Evolutionary conservation across 2,888 invertebrate species (phyloP).

Genomic region (Myathropa florea): DNA sequence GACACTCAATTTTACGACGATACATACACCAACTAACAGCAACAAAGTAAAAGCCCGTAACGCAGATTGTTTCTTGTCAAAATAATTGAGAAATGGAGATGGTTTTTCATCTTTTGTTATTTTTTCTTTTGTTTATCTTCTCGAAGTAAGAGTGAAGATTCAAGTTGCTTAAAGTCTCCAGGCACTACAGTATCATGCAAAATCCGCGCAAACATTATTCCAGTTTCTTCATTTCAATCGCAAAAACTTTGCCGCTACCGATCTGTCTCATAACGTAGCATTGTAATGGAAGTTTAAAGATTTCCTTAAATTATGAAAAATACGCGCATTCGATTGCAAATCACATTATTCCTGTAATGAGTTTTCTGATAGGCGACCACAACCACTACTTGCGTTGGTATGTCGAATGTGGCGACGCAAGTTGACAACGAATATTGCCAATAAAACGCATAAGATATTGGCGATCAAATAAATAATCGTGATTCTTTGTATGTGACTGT

Average conservation of each 20-base stretch:
- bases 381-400: too few species aligned
- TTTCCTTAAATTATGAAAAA: conserved; percentile 15
- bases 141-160: too few species aligned
- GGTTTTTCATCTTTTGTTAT: not conserved
- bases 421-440: conserved; percentile 37
- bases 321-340: conserved; percentile 33
- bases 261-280: not conserved
- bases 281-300: not conserved
- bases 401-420: conserved; percentile 24
- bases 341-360: conserved; percentile 34
- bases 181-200: too few species aligned
- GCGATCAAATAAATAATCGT: conserved; percentile 56
- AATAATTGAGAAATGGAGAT: not conserved
- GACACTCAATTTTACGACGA: conserved; percentile 2
- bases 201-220: not conserved
- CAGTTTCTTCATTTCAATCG: not conserved
- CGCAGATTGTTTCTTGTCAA: not conserved
- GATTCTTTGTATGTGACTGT: conserved; percentile 15
- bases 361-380: not conserved
- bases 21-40: not conserved
- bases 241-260: not conserved
- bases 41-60: not conserved
- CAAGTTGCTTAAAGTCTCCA: too few species aligned
- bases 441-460: conserved; percentile 63
- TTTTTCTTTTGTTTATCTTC: not conserved